A percentile compares a stretch with the other conserved stretches of the same genome.
phyloP scores from a whole-genome alignment of 2,797 vertebrate genomes.

The Menidia menidia region DNA sequence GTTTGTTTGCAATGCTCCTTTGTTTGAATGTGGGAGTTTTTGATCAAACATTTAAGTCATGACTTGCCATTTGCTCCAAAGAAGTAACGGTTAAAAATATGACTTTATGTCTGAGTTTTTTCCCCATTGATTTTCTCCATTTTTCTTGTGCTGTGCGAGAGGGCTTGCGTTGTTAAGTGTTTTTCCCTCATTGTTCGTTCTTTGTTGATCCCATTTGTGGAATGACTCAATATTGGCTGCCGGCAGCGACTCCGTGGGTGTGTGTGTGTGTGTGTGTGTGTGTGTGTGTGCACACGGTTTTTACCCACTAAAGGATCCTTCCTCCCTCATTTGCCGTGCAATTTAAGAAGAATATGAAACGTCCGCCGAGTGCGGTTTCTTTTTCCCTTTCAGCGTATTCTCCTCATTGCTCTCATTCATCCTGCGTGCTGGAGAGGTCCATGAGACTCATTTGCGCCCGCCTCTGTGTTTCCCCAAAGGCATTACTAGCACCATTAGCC shows the following conservation, averaged over 20 bases:
- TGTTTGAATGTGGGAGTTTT: background rate
- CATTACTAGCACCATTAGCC: slow-evolving; percentile 86
- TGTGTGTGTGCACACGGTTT: slow-evolving; percentile 29
- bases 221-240: slow-evolving; percentile 47
- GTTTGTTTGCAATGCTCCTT: background rate
- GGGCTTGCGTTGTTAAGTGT: slow-evolving; percentile 1
- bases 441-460: slow-evolving; percentile 88
- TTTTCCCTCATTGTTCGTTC: slow-evolving; percentile 20
- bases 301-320: slow-evolving; percentile 33
- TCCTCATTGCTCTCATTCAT: slow-evolving; percentile 56
- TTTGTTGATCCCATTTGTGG: slow-evolving; percentile 51
- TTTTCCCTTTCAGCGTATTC: slow-evolving; percentile 52
- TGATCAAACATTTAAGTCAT: background rate
- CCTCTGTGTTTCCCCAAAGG: slow-evolving; percentile 82
- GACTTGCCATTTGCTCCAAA: background rate
- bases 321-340: slow-evolving; percentile 51
- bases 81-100: background rate
- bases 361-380: slow-evolving; percentile 44
- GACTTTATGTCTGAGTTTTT: background rate
- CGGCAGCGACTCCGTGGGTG: slow-evolving; percentile 26
- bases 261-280: too few relatives aligned
- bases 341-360: slow-evolving; percentile 52
- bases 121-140: background rate
- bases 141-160: slow-evolving; percentile 14
- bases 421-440: slow-evolving; percentile 72